These are phyloP conservation scores for Taurulus bubalis DNA, from an alignment of 2,113 vertebrate species.

Conservation along the genomic window DNA sequence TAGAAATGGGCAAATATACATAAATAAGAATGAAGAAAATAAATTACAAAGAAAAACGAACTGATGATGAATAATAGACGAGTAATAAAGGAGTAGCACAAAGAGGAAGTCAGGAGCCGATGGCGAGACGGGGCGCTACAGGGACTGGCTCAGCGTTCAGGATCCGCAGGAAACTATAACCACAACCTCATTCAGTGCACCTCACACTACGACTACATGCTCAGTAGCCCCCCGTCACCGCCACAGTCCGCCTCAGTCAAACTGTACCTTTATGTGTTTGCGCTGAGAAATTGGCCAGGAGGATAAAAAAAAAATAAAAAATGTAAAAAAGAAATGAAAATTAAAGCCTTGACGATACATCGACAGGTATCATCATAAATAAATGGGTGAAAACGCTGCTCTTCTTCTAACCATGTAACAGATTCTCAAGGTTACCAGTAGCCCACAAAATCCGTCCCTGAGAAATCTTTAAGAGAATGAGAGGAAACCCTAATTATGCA, in stretches of 20 bases:
- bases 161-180: slow-evolving; percentile 86
- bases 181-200: slow-evolving; percentile 79
- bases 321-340: slow-evolving; percentile 24
- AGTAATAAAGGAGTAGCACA: slow-evolving; percentile 65
- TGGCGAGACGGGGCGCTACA: slow-evolving; percentile 67
- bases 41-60: slow-evolving; percentile 73
- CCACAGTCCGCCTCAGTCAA: slow-evolving; percentile 56
- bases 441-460: slow-evolving; percentile 77
- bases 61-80: slow-evolving; percentile 61
- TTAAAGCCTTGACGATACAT: slow-evolving; percentile 6
- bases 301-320: not conserved
- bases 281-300: slow-evolving; percentile 27
- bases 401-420: slow-evolving; percentile 55
- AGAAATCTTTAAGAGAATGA: slow-evolving; percentile 66
- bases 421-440: slow-evolving; percentile 79
- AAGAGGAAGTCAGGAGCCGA: slow-evolving; percentile 51
- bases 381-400: slow-evolving; percentile 44
- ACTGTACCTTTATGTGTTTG: slow-evolving; percentile 64
- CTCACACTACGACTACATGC: slow-evolving; percentile 71
- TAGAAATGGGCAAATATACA: slow-evolving; percentile 82
- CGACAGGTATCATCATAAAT: slow-evolving; percentile 34
- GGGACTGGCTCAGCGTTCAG: slow-evolving; percentile 87
- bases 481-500: slow-evolving; percentile 63
- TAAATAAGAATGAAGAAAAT: slow-evolving; percentile 76
- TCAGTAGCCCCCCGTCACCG: slow-evolving; percentile 67